A percentile compares a stretch with the other conserved stretches of the same genome.
Evolutionary conservation across 1,140 invertebrate species (phyloP).

Genomic region (Pseudomyrmex pallidus): DNA sequence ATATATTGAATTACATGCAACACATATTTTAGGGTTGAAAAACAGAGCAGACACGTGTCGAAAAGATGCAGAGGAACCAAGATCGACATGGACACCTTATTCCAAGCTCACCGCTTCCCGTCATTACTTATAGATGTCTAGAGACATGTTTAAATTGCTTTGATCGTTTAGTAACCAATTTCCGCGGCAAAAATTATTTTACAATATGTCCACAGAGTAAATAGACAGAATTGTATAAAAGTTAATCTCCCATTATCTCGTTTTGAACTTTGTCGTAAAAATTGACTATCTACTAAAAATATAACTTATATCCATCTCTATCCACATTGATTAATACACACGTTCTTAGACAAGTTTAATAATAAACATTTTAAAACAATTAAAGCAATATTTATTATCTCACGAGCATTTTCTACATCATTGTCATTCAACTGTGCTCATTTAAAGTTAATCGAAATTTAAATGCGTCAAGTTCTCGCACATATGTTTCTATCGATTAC

Average conservation of each 20-base stretch:
- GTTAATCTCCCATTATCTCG: background rate
- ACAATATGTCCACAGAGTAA: conserved; percentile 5
- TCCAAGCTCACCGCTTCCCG: conserved; percentile 20
- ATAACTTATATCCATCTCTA: background rate
- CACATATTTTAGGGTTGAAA: conserved; percentile 55
- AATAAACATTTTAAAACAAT: background rate
- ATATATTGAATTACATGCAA: background rate
- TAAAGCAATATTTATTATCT: conserved; percentile 31
- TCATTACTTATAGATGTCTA: conserved; percentile 9
- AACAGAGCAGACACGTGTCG: conserved; percentile 30
- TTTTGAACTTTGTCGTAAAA: conserved; percentile 5
- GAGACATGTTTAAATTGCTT: conserved; percentile 35
- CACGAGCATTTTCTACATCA: background rate
- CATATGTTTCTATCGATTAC: conserved; percentile 1
- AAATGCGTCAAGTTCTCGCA: conserved; percentile 13
- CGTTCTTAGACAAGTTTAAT: background rate
- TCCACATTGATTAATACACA: conserved; percentile 22
- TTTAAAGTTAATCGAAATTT: conserved; percentile 34
- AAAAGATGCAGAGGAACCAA: conserved; percentile 36
- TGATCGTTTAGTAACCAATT: conserved; percentile 18
- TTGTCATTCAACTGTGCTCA: conserved; percentile 23
- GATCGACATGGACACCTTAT: conserved; percentile 32
- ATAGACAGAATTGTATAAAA: background rate
- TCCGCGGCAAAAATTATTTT: background rate
- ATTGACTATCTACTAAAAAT: conserved; percentile 22